Evolutionary conservation across 2,797 vertebrate species (phyloP).

Genomic region (Valencia hispanica): DNA sequence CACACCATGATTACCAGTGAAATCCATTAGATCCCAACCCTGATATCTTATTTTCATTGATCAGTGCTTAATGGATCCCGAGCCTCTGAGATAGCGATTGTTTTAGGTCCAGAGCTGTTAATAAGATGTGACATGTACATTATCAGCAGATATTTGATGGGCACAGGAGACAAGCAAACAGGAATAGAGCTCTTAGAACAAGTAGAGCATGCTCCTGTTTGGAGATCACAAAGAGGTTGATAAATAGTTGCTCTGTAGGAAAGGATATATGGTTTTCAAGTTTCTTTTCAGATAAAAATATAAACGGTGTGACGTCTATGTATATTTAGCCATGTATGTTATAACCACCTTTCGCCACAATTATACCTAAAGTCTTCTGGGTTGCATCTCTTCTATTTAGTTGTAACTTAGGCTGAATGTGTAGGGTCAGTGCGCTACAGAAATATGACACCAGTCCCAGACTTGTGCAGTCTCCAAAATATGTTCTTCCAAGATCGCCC

Average conservation of each 20-base stretch:
- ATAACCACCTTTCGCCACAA: too few species aligned
- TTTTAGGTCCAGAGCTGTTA: slow-evolving; percentile 57
- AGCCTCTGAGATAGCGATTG: slow-evolving; percentile 51
- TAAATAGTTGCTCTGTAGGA: neutral
- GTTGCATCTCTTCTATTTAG: too few species aligned
- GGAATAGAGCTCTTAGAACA: slow-evolving; percentile 57
- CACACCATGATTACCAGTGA: slow-evolving; percentile 39
- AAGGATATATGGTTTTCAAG: neutral
- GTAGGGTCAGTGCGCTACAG: too few species aligned
- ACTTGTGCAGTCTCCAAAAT: too few species aligned
- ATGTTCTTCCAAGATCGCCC: too few species aligned
- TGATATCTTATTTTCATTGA: slow-evolving; percentile 65
- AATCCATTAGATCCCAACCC: slow-evolving; percentile 62
- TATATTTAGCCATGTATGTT: neutral
- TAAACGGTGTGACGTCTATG: neutral
- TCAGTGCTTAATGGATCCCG: slow-evolving; percentile 57
- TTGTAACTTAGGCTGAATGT: too few species aligned
- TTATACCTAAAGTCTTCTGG: too few species aligned
- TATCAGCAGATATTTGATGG: slow-evolving; percentile 71
- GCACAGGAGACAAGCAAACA: slow-evolving; percentile 63
- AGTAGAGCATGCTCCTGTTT: slow-evolving; percentile 58
- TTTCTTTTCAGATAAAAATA: neutral
- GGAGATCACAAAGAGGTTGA: slow-evolving; percentile 23
- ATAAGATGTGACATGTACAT: slow-evolving; percentile 70
- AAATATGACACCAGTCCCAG: too few species aligned